A percentile compares a stretch with the other conserved stretches of the same genome.
These are phyloP conservation scores for Holcopasites calliopsidis DNA, from an alignment of 1,140 invertebrate genomes.

Conservation along the genomic window DNA sequence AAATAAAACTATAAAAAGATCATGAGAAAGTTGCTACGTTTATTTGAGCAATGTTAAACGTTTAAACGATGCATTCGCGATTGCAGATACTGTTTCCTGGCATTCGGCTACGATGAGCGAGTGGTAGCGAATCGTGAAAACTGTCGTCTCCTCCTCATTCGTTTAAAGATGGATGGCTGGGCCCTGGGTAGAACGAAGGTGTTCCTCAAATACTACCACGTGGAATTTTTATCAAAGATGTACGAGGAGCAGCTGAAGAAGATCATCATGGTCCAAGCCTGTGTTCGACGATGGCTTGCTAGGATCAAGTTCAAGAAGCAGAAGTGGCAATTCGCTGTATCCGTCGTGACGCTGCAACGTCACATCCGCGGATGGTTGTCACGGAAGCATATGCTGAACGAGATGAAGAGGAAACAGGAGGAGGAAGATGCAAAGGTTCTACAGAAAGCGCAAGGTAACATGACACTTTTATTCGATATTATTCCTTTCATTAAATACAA, in stretches of 20 bases:
- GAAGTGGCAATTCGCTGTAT: constrained; percentile 83
- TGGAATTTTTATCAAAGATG: constrained; percentile 88
- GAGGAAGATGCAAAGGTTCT: constrained; percentile 57
- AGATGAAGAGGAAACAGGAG: constrained; percentile 74
- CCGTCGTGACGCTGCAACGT: constrained; percentile 84
- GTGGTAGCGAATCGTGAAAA: constrained; percentile 86
- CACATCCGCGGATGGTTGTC: constrained; percentile 85
- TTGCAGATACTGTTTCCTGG: constrained; percentile 89
- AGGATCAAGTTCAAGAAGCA: constrained; percentile 81
- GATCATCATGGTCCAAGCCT: constrained; percentile 86
- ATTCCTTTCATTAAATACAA: not conserved
- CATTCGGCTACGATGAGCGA: constrained; percentile 87
- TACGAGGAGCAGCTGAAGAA: constrained; percentile 88
- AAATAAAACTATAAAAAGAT: too few species aligned
- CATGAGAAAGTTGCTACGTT: too few species aligned
- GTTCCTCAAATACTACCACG: constrained; percentile 93
- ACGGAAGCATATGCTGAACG: constrained; percentile 77
- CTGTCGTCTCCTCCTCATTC: constrained; percentile 85
- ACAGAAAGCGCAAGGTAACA: constrained; percentile 55
- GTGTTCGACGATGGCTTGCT: constrained; percentile 86
- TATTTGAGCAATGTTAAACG: too few species aligned
- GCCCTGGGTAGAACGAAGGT: constrained; percentile 92
- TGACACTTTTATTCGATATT: not conserved
- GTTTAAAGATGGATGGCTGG: constrained; percentile 90
- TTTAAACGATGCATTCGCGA: too few species aligned